Conservation (phyloP, 2,113 vertebrate species). For the Ammodytes dubius region DNA sequence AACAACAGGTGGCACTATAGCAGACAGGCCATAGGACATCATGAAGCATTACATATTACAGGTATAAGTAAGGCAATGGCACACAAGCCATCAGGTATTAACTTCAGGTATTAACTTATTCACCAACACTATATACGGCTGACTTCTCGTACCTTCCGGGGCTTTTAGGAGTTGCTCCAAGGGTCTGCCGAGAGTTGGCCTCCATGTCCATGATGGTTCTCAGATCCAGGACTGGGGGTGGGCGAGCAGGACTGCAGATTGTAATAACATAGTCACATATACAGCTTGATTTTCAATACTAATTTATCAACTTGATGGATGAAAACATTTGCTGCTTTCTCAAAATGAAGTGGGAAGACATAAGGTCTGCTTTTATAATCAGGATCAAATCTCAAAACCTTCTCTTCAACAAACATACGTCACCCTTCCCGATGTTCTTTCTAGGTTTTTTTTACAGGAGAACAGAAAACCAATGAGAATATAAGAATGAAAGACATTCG, state of each 20-base stretch:
- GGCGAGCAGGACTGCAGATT: slow-evolving; percentile 82
- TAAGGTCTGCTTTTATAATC: background rate
- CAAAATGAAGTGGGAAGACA: slow-evolving; percentile 20
- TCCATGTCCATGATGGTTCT: slow-evolving; percentile 98
- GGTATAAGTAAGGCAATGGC: background rate
- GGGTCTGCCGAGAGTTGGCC: slow-evolving; percentile 88
- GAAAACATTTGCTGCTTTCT: background rate
- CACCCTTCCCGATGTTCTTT: background rate
- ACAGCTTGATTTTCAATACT: slow-evolving; percentile 22
- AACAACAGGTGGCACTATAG: background rate
- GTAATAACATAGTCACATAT: slow-evolving; percentile 45
- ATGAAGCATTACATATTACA: background rate
- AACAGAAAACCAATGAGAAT: background rate
- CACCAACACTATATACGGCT: background rate
- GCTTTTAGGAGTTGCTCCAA: slow-evolving; percentile 89
- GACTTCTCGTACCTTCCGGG: slow-evolving; percentile 72
- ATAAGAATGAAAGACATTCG: background rate
- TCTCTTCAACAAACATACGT: background rate
- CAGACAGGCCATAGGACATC: background rate
- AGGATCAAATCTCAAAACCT: slow-evolving; percentile 19
- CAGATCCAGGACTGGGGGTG: slow-evolving; percentile 91
- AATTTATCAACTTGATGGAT: background rate
- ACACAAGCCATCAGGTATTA: background rate
- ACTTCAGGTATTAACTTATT: no score
- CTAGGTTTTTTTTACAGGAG: background rate